These are phyloP conservation scores for Eristalinus sepulchralis DNA, from an alignment of 2,888 invertebrate genomes.

Conservation along the genomic window DNA sequence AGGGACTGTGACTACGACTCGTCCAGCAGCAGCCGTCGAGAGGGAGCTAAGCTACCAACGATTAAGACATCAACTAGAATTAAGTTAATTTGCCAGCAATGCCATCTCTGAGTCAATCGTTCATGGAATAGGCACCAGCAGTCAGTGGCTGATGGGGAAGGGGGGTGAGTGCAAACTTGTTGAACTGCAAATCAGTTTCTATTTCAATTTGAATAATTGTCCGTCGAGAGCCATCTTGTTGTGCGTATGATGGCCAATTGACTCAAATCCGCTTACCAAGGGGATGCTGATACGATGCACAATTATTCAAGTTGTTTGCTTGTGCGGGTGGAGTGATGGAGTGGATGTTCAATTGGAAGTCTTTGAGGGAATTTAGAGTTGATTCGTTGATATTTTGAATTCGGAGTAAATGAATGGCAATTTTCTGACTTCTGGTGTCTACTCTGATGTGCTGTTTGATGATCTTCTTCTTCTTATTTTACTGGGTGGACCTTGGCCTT, in stretches of 20 bases:
- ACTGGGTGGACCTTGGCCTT: no score
- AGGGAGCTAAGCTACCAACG: background rate
- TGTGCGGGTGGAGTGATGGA: background rate
- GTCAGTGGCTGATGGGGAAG: background rate
- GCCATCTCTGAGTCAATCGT: background rate
- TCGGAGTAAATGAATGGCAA: no score
- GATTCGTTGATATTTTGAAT: no score
- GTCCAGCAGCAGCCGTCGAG: background rate
- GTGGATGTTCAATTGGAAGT: no score
- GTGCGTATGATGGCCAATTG: background rate
- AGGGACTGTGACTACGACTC: background rate
- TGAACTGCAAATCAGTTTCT: constrained; percentile 33
- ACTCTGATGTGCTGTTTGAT: no score
- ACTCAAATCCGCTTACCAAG: background rate
- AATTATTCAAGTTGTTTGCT: background rate
- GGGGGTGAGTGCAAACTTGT: constrained; percentile 14
- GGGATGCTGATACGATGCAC: background rate
- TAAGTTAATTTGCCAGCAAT: constrained; percentile 27
- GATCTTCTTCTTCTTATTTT: no score
- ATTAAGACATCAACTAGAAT: constrained; percentile 13
- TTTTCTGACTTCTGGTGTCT: no score
- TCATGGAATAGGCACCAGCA: background rate
- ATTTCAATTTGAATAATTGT: constrained; percentile 42
- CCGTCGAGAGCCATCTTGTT: background rate
- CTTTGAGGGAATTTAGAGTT: no score